Base-by-base conservation (phyloP, 2,888 invertebrate species). In the Uropetala carovei region DNA sequence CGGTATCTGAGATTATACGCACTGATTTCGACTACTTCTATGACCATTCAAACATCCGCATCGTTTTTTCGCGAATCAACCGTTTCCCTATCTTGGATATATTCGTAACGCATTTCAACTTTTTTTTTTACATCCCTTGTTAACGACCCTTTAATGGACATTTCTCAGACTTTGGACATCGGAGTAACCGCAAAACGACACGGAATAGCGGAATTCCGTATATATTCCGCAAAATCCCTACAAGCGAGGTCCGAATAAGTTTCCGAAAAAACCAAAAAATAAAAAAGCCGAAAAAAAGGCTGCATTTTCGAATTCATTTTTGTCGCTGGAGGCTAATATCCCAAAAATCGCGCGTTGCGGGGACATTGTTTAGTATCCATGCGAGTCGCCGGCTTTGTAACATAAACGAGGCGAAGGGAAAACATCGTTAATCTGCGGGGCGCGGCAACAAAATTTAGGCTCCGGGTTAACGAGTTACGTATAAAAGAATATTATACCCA, bases 111-210 rank as follows among this genome's bases (percentile, higher is more conserved):
- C 8, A n/a, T n/a, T 64, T n/a, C 64, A n/a, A 64, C 5, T 27
- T 75, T 75, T 75, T 75, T 68, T 27, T 27, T 13, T 27, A 75
- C 75, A 27, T 75, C 22, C 22, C 75, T 75, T 27, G 75, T 75
- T 75, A 75, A 75, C 27, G 75, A 75, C 75, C 75, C 27, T 75
- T 75, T 75, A 75, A 75, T 27, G 75, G 75, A 75, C 75, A 27
- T 75, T 75, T 27, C 75, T 27, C 27, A 27, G 75, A 75, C 75
- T 75, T 75, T 75, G 75, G 75, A 68, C 9, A 68, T 22, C 2
- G 68, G 68, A n/a, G 68, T n/a, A 18, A 18, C 68, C n/a, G 18
- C n/a, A 22, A 18, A 11, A 27, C 22, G 22, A 27, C 10, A 9
- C 8, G n/a, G 75, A 7, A 18, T 13, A 11, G 27, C 22, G 75